Conservation (phyloP, 2,797 vertebrate species). For the Spinus pinus region DNA sequence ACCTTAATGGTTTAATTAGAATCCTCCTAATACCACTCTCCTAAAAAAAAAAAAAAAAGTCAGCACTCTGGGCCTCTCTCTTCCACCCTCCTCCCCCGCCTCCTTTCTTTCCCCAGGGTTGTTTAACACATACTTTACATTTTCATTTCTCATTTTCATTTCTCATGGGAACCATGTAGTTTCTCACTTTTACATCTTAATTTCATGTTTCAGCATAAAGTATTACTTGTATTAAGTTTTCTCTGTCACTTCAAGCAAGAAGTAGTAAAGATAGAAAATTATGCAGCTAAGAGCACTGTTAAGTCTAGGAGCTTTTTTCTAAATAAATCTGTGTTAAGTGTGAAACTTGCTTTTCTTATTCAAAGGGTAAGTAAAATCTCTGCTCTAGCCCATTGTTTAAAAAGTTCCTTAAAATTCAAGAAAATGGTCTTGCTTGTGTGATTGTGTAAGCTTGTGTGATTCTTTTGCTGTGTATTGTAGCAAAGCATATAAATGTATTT, state of each 20-base stretch:
- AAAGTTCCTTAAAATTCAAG: neutral
- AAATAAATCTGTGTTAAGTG: neutral
- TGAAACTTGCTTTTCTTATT: constrained; percentile 5
- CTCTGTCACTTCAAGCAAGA: constrained; percentile 19
- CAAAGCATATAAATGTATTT: neutral
- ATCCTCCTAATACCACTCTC: neutral
- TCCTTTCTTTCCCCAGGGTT: constrained; percentile 1
- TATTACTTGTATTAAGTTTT: constrained; percentile 31
- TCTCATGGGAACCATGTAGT: constrained; percentile 3
- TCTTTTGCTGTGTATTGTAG: neutral
- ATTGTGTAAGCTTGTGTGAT: neutral
- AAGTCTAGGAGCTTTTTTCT: neutral
- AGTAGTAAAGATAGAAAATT: neutral
- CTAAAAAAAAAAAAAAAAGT: neutral
- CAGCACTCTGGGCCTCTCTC: neutral
- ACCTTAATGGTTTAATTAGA: neutral
- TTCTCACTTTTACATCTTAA: constrained; percentile 45
- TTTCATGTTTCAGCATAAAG: constrained; percentile 28
- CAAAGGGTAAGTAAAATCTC: neutral
- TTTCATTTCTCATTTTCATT: constrained; percentile 53
- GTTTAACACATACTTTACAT: constrained; percentile 42
- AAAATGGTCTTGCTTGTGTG: neutral
- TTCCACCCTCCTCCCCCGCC: neutral
- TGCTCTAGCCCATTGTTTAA: neutral
- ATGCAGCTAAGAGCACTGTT: neutral